Base-by-base conservation (phyloP, 37 sponge, comb jelly and placozoan species). In the Diacarnus erythraeanus region DNA sequence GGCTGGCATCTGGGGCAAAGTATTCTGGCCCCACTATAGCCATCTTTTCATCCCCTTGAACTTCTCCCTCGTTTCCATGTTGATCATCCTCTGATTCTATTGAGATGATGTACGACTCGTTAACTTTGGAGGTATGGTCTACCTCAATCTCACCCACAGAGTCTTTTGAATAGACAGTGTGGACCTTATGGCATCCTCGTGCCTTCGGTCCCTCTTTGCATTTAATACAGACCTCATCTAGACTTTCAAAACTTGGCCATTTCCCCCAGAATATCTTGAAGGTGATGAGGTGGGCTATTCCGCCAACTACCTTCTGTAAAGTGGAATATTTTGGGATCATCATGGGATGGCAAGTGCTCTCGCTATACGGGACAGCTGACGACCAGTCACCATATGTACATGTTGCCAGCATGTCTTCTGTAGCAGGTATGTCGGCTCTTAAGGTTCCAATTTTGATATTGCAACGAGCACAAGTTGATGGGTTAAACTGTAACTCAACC, bases 331-430 rank as follows among this genome's bases (percentile, higher is more conserved):
- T 72, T 2, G 83, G 74, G 15, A 74, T 33, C 23, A 82, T 18
- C n/a, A 59, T 44, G 4, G 69, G 70, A 35, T 82, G 83, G 34
- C 83, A 82, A 1, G 47, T 29, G 54, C 65, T 38, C 17, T 78
- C 79, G 1, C 66, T 69, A 23, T 78, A 78, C 5, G 51, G 69
- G 18, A 67, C 30, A 2, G 38, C 69, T 2, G 4, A 4, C 18
- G 38, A 59, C 59, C n/a, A 57, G 58, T 10, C 26, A 21, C 35
- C 37, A 18, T 59, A 5, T 9, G 69, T 68, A 20, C 39, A 68
- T 3, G 69, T 29, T 27, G 37, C 38, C 38, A 68, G 29, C 61
- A 6, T 25, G 26, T 60, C 27, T 25, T 60, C 61, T 25, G 9
- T 17, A 17, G 6, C 27, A 25, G 9, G 4, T 38, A 21, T 6